These are phyloP conservation scores for Clarias macrocephalus DNA, from an alignment of 2,113 vertebrate species.

Conservation along the genomic window DNA sequence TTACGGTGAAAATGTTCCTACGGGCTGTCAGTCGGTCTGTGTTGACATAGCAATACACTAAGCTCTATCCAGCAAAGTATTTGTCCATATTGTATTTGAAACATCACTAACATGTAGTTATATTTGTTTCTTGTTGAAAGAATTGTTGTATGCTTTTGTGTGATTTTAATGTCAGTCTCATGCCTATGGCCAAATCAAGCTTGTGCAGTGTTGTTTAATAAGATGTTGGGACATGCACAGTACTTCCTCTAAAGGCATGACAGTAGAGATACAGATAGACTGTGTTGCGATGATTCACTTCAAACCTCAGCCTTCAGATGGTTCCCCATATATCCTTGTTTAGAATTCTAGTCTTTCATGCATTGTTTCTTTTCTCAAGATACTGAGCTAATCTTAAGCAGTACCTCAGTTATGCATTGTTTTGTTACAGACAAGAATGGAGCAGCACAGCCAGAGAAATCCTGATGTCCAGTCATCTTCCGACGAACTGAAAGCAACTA, in stretches of 20 bases:
- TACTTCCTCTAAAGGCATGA: background rate
- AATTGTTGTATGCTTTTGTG: too few relatives aligned
- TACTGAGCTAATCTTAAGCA: background rate
- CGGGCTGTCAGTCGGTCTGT: background rate
- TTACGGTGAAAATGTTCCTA: background rate
- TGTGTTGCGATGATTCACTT: background rate
- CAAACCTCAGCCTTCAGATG: too few relatives aligned
- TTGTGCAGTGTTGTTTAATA: background rate
- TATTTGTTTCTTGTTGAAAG: too few relatives aligned
- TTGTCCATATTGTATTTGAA: too few relatives aligned
- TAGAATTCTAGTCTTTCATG: background rate
- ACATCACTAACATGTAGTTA: too few relatives aligned
- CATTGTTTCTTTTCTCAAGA: background rate
- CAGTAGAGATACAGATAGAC: background rate
- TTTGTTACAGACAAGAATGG: slow-evolving; percentile 36
- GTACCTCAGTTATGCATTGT: background rate
- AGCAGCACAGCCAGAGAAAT: slow-evolving; percentile 30
- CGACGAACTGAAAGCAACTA: background rate
- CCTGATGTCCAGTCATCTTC: background rate
- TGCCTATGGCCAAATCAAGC: background rate
- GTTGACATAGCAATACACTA: background rate
- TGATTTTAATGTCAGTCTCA: background rate
- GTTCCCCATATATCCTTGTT: background rate
- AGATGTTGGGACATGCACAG: background rate
- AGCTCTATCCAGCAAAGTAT: background rate